Evolutionary conservation across 1,140 invertebrate genomes (phyloP).

Genomic region (Heliconius melpomene): DNA sequence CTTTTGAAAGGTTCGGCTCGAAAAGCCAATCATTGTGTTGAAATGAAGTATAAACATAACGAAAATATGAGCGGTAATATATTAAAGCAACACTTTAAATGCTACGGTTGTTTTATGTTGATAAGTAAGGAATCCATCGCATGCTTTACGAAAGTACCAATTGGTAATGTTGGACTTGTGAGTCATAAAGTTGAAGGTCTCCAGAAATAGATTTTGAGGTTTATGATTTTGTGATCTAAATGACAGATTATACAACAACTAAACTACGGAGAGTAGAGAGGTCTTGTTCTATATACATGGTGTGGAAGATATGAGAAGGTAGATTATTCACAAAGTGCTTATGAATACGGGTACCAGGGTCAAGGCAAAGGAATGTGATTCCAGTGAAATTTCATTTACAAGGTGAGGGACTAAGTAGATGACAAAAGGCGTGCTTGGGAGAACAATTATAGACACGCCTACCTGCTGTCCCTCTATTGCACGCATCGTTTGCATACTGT

Average conservation of each 20-base stretch:
- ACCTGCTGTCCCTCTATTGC: conserved; percentile 99
- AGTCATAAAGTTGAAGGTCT: conserved; percentile 39
- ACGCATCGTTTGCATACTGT: conserved; percentile 95
- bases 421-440: conserved; percentile 73
- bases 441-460: conserved; percentile 80
- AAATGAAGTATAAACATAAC: conserved; percentile 50
- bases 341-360: conserved; percentile 57
- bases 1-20: conserved; percentile 60
- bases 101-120: conserved; percentile 11
- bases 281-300: conserved; percentile 57
- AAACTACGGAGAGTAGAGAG: conserved; percentile 52
- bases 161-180: conserved; percentile 32
- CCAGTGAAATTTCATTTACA: conserved; percentile 59
- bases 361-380: conserved; percentile 45
- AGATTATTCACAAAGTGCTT: conserved; percentile 78
- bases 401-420: conserved; percentile 63
- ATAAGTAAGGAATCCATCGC: conserved; percentile 8
- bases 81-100: conserved; percentile 37
- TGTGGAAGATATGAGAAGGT: conserved; percentile 35
- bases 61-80: conserved; percentile 43
- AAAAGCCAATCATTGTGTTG: conserved; percentile 59
- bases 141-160: conserved; percentile 38
- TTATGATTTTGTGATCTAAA: conserved; percentile 29
- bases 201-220: conserved; percentile 19
- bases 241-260: conserved; percentile 30